Base-by-base conservation (phyloP, 2,888 invertebrate species). In the Acanthopleura granulata region DNA sequence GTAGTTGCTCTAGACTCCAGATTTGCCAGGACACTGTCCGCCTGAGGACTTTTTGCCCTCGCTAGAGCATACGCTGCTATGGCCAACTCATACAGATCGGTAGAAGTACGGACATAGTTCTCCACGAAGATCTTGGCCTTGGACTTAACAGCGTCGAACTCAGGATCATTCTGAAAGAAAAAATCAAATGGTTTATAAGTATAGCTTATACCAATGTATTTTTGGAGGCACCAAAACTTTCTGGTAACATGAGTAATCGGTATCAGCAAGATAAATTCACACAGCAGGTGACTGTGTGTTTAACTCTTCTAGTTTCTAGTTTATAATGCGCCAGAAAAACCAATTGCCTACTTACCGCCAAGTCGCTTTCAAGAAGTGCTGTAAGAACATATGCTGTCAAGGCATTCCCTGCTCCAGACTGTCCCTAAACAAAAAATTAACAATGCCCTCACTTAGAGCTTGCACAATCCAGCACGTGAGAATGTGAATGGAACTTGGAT, bases 401-500 rank as follows among this genome's bases (percentile, higher is more conserved):
- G 95, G 95, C 94, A 51, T 95, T 91, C 61, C 94, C 90, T 84
- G 93, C 93, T 0, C 93, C 93, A 51, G 94, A 92, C 22, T 94
- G 94, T 66, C 94, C 94, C 85, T 89, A 73, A 40, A 80, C 72
- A 66, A 30, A 72, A 50, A 40, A 69, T 25, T n/a, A 6, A 12
- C 3, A 6, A 6, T 57, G 12, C 12, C 18, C 40, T 40, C 40
- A 3, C 3, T 40, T 40, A n/a, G n/a, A n/a, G n/a, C n/a, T n/a
- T n/a, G n/a, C n/a, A n/a, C n/a, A n/a, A n/a, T n/a, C n/a, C n/a
- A n/a, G n/a, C n/a, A n/a, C n/a, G 40, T 6, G 40, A 40, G 4
- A 40, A 3, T 40, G 40, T 40, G 9, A 40, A 40, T 3, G 40
- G 9, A 40, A 40, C 40, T 40, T 3, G 40, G 40, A 40, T 40